Conservation (phyloP, 2,113 vertebrate genomes). For the Nanorana parkeri region DNA sequence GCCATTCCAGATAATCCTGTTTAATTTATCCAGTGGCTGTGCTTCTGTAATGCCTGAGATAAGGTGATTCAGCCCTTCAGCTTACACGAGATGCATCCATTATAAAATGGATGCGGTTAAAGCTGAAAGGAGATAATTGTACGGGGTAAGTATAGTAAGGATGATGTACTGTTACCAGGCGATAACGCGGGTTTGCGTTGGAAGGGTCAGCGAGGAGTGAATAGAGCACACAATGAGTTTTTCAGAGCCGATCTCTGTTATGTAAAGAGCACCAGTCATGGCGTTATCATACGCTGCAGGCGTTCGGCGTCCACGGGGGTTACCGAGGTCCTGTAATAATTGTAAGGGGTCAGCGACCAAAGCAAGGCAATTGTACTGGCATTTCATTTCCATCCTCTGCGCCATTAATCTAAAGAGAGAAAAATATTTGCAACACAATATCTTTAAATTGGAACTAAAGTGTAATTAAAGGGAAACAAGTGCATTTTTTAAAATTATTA, state of each 20-base stretch:
- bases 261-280: background rate
- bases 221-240: slow-evolving; percentile 9
- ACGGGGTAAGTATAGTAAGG: slow-evolving; percentile 1
- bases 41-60: slow-evolving; percentile 24
- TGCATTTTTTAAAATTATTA: too few species aligned
- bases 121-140: slow-evolving; percentile 35
- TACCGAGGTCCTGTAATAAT: too few species aligned
- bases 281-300: background rate
- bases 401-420: too few species aligned
- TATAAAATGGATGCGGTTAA: slow-evolving; percentile 21
- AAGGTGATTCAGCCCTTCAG: slow-evolving; percentile 13
- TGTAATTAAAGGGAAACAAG: too few species aligned
- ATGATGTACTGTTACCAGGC: background rate
- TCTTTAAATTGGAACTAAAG: too few species aligned
- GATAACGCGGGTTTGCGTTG: slow-evolving; percentile 37
- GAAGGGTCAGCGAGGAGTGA: slow-evolving; percentile 15
- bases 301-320: background rate
- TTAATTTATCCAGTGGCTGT: slow-evolving; percentile 18
- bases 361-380: background rate
- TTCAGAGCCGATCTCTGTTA: background rate
- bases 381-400: too few species aligned
- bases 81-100: slow-evolving; percentile 22
- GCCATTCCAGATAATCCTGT: slow-evolving; percentile 40
- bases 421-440: too few species aligned
- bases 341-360: background rate